Evolutionary conservation across 1,140 invertebrate species (phyloP), one percentile per base, ranked within the genome.

Genomic region (Drosophila miranda): DNA sequence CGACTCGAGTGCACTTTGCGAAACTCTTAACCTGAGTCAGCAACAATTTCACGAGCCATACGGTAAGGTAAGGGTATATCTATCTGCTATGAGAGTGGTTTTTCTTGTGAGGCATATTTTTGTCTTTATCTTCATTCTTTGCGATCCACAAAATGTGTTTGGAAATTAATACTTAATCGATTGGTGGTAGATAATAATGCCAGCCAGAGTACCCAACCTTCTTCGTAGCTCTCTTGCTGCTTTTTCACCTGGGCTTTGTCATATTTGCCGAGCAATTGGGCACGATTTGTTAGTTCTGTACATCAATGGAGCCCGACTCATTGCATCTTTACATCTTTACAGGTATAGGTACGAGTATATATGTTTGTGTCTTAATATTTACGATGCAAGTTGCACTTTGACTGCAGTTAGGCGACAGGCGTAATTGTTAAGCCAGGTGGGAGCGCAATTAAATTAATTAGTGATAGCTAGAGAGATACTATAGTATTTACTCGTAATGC

Each of bases 1-100:
- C 48, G 67, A 30, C 41, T 59, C 38, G 64, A 83, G 80, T 78
- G 75, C 75, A 83, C 75, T 71, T 74, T 78, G 62, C 58, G 64
- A 61, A 43, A 83, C 71, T 38, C 66, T 75, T 45, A 26, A 60
- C 41, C 77, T 81, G 78, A 81, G 74, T 81, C 78, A 81, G 78
- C 78, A 82, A 64, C 58, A 68, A 73, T 61, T 71, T 53, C 11
- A 7, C 19, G 6, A 42, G 9, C 14, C 30, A 8, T 19, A 30
- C 7, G 7, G 30, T 3, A 34, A 13, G 23, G 7, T 4, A 3
- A 55, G 43, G 8, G 66, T 63, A 64, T 34, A 55, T 3, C 6
- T 21, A 48, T 38, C 23, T 13, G 42, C 7, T 53, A 4, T n/a
- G 6, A 16, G 6, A 26, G 11, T 11, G 2, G 4, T 19, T 42